phyloP scores from a whole-genome alignment of 2,797 vertebrate species.

The Synaphobranchus kaupii region DNA sequence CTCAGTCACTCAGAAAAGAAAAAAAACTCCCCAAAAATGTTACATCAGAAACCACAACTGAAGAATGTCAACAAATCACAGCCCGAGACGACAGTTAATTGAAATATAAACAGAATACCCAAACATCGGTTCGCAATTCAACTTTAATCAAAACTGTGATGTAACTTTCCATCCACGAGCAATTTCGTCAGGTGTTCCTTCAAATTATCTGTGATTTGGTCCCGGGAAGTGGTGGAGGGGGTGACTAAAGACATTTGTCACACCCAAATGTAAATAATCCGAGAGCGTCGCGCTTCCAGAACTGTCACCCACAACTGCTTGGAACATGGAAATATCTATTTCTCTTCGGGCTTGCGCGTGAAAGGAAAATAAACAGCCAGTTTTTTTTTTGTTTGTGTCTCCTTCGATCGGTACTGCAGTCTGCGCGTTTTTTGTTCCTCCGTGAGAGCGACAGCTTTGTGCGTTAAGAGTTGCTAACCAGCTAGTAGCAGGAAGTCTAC shows the following conservation, averaged over 20 bases:
- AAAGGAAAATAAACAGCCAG: background rate
- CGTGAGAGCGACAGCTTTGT: background rate
- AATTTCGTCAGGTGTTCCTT: background rate
- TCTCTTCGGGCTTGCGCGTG: conserved; percentile 10
- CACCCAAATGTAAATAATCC: conserved; percentile 55
- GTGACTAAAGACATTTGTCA: conserved; percentile 55
- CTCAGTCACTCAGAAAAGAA: conserved; percentile 59
- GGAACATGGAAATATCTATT: background rate
- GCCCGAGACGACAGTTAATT: background rate
- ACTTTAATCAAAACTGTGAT: conserved; percentile 11
- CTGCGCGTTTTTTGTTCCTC: background rate
- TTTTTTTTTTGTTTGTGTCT: background rate
- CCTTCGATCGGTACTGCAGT: background rate
- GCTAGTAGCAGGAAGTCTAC: background rate
- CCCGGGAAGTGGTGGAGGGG: conserved; percentile 30
- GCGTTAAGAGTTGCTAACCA: background rate
- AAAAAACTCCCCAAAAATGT: conserved; percentile 52
- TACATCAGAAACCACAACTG: conserved; percentile 46
- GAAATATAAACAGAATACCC: background rate
- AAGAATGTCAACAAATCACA: conserved; percentile 29
- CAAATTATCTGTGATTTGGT: background rate
- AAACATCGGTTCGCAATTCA: conserved; percentile 27
- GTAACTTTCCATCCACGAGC: conserved; percentile 14
- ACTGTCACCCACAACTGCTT: conserved; percentile 44
- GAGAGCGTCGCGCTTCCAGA: conserved; percentile 35